A percentile compares a stretch with the other conserved stretches of the same genome.
Conservation (phyloP, 2,797 vertebrate species). For the Lacerta agilis region DNA sequence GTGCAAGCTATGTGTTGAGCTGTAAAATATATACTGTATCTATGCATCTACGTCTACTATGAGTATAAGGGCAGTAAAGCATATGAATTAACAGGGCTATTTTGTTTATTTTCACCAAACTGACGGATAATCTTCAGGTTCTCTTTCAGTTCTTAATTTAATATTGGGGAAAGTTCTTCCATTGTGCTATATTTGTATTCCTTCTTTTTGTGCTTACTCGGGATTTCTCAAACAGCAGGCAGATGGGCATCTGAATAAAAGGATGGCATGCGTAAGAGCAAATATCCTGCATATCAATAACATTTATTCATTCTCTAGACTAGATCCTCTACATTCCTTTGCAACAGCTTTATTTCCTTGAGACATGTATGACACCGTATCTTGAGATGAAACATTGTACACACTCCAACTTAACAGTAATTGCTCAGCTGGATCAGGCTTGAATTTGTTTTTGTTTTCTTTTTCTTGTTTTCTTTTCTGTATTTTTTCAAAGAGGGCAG, state of each 20-base stretch:
- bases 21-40: conserved; percentile 1
- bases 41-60: background rate
- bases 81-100: conserved; percentile 38
- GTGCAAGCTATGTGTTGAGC: conserved; percentile 36
- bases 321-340: conserved; percentile 33
- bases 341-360: conserved; percentile 32
- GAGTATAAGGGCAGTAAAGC: conserved; percentile 22
- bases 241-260: conserved; percentile 26
- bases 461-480: background rate
- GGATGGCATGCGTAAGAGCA: conserved; percentile 27
- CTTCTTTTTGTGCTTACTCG: conserved; percentile 23
- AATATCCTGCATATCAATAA: conserved; percentile 47
- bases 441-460: conserved; percentile 49
- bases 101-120: conserved; percentile 50
- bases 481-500: background rate
- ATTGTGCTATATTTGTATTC: conserved; percentile 29
- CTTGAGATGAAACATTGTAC: conserved; percentile 53
- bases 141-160: conserved; percentile 29
- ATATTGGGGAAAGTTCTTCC: conserved; percentile 29
- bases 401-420: conserved; percentile 2
- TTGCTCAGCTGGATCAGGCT: conserved; percentile 43
- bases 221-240: background rate
- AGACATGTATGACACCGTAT: conserved; percentile 51
- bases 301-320: conserved; percentile 50
- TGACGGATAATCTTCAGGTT: conserved; percentile 11